phyloP scores from a whole-genome alignment of 2,797 vertebrate species.

The Percopsis omiscomaycus region DNA sequence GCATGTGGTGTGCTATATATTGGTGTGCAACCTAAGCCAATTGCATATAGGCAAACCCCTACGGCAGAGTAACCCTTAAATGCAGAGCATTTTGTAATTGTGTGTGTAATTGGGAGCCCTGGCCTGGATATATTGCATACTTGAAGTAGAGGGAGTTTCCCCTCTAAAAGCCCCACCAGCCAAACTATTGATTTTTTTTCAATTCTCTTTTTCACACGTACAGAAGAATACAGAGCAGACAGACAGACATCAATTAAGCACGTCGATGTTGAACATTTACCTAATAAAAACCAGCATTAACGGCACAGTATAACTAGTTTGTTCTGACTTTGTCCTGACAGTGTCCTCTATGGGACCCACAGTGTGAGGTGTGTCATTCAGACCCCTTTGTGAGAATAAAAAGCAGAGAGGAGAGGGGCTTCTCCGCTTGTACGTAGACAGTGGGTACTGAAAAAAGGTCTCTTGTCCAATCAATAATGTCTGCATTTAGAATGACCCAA shows the following conservation, averaged over 20 bases:
- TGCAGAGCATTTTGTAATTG: constrained; percentile 1
- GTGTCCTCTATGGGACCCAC: constrained; percentile 50
- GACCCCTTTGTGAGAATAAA: constrained; percentile 13
- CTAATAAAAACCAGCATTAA: constrained; percentile 50
- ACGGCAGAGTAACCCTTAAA: constrained; percentile 14
- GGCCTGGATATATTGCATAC: constrained; percentile 67
- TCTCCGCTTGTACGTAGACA: background rate
- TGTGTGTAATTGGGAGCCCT: constrained; percentile 15
- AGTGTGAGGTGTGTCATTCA: constrained; percentile 50
- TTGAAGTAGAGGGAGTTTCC: constrained; percentile 39
- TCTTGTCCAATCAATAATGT: background rate
- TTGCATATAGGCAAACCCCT: constrained; percentile 49
- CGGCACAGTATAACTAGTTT: constrained; percentile 33
- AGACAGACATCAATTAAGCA: constrained; percentile 29
- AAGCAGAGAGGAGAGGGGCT: background rate
- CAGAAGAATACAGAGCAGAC: constrained; percentile 42
- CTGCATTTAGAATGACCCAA: background rate
- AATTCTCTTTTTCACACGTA: constrained; percentile 38
- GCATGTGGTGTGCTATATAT: background rate
- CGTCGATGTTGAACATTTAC: constrained; percentile 63
- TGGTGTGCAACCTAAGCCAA: constrained; percentile 31
- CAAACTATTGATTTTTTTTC: constrained; percentile 68
- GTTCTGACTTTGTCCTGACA: constrained; percentile 45
- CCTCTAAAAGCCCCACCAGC: constrained; percentile 53
- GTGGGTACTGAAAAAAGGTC: background rate